Conservation (phyloP, 2,888 invertebrate genomes). For the Thera britannica region DNA sequence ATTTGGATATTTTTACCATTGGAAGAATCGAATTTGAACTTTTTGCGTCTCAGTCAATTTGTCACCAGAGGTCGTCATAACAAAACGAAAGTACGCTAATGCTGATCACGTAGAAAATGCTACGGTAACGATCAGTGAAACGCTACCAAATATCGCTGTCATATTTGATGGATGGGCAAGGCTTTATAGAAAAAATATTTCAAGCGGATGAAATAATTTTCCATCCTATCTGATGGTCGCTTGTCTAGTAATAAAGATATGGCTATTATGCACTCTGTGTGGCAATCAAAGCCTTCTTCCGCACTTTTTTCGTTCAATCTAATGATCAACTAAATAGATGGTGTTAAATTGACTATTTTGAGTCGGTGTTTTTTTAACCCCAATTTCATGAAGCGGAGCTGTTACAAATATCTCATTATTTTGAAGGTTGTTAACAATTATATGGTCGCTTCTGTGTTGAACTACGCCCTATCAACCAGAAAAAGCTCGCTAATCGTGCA, state of each 20-base stretch:
- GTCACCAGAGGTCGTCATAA: too few species aligned
- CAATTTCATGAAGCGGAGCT: constrained; percentile 41
- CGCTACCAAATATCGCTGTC: too few species aligned
- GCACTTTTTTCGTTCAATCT: constrained; percentile 55
- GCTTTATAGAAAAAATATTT: too few species aligned
- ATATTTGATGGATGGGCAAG: too few species aligned
- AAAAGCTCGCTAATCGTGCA: too few species aligned
- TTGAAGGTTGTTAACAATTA: constrained; percentile 40
- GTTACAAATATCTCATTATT: constrained; percentile 43
- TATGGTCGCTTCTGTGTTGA: constrained; percentile 23
- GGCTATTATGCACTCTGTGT: constrained; percentile 58
- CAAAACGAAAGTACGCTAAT: too few species aligned
- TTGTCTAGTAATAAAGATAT: constrained; percentile 12
- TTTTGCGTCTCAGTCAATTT: too few species aligned
- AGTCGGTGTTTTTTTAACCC: constrained; percentile 53
- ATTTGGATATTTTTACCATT: too few species aligned
- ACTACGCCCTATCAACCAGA: neutral
- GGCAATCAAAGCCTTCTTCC: constrained; percentile 64
- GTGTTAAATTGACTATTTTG: constrained; percentile 73
- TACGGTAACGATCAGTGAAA: too few species aligned
- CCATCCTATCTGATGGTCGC: neutral
- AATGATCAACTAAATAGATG: constrained; percentile 62
- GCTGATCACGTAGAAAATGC: too few species aligned
- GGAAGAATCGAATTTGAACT: too few species aligned
- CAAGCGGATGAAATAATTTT: neutral